phyloP scores from a whole-genome alignment of 2,113 vertebrate species.

The Percina caprodes region DNA sequence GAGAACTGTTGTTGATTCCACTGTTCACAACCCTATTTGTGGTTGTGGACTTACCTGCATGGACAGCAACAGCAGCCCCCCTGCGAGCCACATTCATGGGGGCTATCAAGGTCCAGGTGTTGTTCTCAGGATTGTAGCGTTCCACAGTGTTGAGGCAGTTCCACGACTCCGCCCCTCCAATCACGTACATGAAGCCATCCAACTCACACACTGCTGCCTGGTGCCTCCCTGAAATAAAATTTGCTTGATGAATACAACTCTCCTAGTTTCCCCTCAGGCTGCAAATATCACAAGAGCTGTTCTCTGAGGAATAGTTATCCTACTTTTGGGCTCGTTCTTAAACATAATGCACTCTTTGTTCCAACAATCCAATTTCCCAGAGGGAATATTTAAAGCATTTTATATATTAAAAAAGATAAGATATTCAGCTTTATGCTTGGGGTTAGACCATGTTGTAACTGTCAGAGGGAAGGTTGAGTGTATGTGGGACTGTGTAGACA shows the following conservation, averaged over 20 bases:
- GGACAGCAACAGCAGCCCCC: slow-evolving; percentile 91
- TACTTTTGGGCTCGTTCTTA: not conserved
- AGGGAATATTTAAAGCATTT: slow-evolving; percentile 7
- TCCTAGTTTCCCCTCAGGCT: not conserved
- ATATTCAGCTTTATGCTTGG: too few species aligned
- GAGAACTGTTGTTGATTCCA: not conserved
- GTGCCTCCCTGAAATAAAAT: slow-evolving; percentile 88
- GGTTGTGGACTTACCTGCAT: slow-evolving; percentile 82
- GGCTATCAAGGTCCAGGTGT: slow-evolving; percentile 94
- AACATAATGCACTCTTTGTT: not conserved
- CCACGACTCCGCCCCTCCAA: slow-evolving; percentile 97
- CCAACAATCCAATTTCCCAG: not conserved
- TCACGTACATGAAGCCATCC: slow-evolving; percentile 92
- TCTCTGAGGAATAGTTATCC: not conserved
- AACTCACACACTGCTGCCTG: slow-evolving; percentile 96
- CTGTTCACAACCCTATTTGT: not conserved
- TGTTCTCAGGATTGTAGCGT: slow-evolving; percentile 95
- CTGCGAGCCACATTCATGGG: slow-evolving; percentile 97
- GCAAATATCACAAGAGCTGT: not conserved
- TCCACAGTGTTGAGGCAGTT: slow-evolving; percentile 97
- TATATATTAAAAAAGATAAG: too few species aligned
- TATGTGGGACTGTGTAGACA: not conserved
- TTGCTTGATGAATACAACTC: not conserved
- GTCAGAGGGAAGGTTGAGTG: not conserved
- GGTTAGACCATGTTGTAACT: not conserved